A percentile compares a stretch with the other conserved stretches of the same genome.
These are phyloP conservation scores for Alexandromys oeconomus DNA, from an alignment of 2,797 vertebrate species.

Conservation along the genomic window DNA sequence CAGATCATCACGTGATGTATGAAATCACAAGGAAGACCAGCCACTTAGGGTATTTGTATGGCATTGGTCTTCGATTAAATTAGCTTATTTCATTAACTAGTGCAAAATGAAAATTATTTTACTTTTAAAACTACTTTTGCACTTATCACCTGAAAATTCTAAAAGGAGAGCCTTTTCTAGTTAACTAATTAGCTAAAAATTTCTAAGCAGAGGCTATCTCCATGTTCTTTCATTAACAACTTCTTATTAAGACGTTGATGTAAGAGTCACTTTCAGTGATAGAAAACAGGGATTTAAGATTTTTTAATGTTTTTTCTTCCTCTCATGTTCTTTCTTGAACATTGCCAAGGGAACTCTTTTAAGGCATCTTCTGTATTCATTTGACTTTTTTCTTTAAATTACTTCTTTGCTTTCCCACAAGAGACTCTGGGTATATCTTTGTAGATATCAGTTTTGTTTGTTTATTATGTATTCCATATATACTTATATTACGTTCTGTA, in stretches of 20 bases:
- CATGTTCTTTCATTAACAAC: not conserved
- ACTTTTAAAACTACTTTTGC: conserved; percentile 2
- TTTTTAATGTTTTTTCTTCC: conserved; percentile 22
- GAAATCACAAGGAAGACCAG: not conserved
- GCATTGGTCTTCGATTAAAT: not conserved
- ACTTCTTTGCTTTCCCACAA: not conserved
- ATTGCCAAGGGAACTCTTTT: not conserved
- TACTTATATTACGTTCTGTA: too few species aligned
- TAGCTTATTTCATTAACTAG: conserved; percentile 7
- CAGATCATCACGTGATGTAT: not conserved
- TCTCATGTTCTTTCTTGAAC: not conserved
- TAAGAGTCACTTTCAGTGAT: not conserved
- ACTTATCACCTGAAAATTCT: conserved; percentile 43
- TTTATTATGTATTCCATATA: conserved; percentile 6
- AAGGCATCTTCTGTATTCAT: not conserved
- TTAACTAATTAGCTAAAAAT: not conserved
- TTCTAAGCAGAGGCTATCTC: not conserved
- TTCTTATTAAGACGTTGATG: conserved; percentile 14
- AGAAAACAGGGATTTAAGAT: not conserved
- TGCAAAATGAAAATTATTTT: not conserved
- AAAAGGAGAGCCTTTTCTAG: not conserved
- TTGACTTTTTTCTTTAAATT: not conserved
- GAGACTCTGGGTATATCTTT: not conserved
- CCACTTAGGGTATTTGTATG: not conserved
- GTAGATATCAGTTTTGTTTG: not conserved